Conservation (phyloP, 2,113 vertebrate species). For the Muntiacus reevesi region DNA sequence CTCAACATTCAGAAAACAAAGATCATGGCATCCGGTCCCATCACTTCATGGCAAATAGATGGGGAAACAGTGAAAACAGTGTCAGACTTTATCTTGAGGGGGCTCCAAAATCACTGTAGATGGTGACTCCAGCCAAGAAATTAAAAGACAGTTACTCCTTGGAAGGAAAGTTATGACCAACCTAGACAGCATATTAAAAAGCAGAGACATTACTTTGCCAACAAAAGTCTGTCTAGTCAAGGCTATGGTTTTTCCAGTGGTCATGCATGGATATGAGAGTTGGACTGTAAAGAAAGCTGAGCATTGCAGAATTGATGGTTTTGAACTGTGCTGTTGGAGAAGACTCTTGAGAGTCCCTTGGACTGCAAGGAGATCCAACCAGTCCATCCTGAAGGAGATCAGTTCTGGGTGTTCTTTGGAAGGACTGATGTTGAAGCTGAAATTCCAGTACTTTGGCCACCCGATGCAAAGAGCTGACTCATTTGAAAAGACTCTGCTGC, state of each 20-base stretch:
- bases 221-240: neutral
- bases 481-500: neutral
- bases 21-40: neutral
- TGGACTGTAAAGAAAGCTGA: neutral
- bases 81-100: fast-evolving
- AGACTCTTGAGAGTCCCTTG: neutral
- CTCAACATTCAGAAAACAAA: neutral
- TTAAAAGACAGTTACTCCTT: neutral
- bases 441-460: neutral
- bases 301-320: neutral
- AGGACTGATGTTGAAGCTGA: neutral
- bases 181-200: neutral
- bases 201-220: neutral
- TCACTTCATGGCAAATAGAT: neutral
- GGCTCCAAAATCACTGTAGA: neutral
- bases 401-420: neutral
- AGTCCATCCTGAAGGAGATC: neutral
- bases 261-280: neutral
- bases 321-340: neutral
- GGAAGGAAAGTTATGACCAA: neutral
- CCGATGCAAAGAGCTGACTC: neutral
- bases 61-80: neutral
- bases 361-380: neutral
- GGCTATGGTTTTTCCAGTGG: neutral
- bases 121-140: neutral